phyloP scores from a whole-genome alignment of 1,140 invertebrate species.

The Tetraneura akinire region DNA sequence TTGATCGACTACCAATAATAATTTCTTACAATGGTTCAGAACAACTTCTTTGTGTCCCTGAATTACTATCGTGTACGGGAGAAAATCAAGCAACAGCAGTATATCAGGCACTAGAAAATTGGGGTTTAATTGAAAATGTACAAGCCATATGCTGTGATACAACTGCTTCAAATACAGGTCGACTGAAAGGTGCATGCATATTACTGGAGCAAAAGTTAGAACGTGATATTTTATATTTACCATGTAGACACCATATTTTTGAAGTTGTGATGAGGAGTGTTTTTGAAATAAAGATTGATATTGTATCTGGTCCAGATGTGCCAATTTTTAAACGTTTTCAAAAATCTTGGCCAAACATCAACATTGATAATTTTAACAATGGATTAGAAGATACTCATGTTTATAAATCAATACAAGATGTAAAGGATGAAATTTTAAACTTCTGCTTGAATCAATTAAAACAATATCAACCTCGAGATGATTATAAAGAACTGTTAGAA shows the following conservation, averaged over 20 bases:
- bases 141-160: conserved; percentile 57
- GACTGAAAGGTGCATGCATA: conserved; percentile 54
- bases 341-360: background rate
- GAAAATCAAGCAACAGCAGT: conserved; percentile 19
- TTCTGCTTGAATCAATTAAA: conserved; percentile 14
- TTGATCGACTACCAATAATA: background rate
- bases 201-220: conserved; percentile 49
- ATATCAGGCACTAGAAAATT: conserved; percentile 11
- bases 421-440: background rate
- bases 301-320: conserved; percentile 44
- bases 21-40: background rate
- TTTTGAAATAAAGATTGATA: too few relatives aligned
- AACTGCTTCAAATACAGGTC: conserved; percentile 57
- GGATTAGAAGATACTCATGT: background rate
- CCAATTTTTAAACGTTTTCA: conserved; percentile 20
- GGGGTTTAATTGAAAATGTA: conserved; percentile 1
- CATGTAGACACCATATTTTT: too few relatives aligned
- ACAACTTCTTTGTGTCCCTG: background rate
- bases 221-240: too few relatives aligned
- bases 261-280: too few relatives aligned
- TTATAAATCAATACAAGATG: background rate
- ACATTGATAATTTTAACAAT: conserved; percentile 4
- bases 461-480: too few relatives aligned
- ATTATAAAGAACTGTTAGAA: background rate
- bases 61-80: background rate